Evolutionary conservation across 2,113 vertebrate species (phyloP).

Genomic region (Bos indicus): DNA sequence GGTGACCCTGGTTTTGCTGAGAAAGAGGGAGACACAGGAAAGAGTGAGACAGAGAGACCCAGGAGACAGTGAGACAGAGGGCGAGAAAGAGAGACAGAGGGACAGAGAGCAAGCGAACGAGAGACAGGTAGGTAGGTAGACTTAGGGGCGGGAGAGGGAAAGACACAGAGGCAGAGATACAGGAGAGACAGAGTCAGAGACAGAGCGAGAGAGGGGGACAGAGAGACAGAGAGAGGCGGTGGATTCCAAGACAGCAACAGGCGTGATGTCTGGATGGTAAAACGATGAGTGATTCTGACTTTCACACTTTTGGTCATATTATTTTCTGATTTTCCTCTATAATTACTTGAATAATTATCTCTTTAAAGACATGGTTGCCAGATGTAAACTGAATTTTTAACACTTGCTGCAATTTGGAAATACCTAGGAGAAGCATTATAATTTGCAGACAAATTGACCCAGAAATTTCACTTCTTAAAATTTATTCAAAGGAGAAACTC

Average conservation of each 20-base stretch:
- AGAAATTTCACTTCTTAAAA: conserved; percentile 50
- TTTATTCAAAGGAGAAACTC: conserved; percentile 51
- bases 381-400: conserved; percentile 41
- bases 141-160: not conserved
- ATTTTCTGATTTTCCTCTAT: conserved; percentile 22
- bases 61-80: not conserved
- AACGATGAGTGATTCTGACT: not conserved
- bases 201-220: not conserved
- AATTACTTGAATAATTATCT: not conserved
- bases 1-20: not conserved
- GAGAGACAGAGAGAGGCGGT: not conserved
- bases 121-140: rapidly evolving
- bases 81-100: rapidly evolving
- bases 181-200: not conserved
- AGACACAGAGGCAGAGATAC: not conserved
- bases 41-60: not conserved
- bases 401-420: conserved; percentile 33
- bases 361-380: not conserved
- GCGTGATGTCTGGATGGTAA: not conserved
- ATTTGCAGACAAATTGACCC: conserved; percentile 50
- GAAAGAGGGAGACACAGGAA: not conserved
- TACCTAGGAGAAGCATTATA: conserved; percentile 26
- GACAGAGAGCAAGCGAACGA: not conserved
- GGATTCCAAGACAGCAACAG: not conserved
- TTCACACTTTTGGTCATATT: not conserved